These are phyloP conservation scores for Arremon aurantiirostris DNA, from an alignment of 2,797 vertebrate species.

Conservation along the genomic window DNA sequence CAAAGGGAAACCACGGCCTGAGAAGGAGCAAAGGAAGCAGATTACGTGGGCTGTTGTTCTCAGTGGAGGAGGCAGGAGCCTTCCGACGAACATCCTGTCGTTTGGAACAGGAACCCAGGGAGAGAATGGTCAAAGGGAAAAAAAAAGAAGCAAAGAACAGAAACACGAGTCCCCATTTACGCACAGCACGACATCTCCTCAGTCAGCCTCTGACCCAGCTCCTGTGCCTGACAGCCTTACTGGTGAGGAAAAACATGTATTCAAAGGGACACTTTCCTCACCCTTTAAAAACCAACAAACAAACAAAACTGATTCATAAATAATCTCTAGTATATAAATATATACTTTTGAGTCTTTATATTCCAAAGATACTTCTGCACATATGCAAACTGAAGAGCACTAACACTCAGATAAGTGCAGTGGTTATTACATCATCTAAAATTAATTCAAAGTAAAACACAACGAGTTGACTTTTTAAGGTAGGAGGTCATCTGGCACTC, in stretches of 20 bases:
- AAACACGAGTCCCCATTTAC: background rate
- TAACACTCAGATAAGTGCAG: background rate
- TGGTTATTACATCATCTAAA: background rate
- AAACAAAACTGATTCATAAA: background rate
- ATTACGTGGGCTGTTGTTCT: background rate
- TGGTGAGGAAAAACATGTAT: background rate
- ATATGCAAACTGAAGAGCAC: background rate
- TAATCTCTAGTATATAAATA: background rate
- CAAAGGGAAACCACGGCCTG: background rate
- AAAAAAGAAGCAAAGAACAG: background rate
- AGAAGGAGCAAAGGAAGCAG: background rate
- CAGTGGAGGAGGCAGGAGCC: background rate
- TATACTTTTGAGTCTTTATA: background rate
- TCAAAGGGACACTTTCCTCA: background rate
- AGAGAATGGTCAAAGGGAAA: background rate
- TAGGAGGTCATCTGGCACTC: background rate
- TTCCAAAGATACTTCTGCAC: background rate
- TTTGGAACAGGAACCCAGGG: constrained; percentile 19
- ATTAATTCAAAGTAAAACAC: background rate
- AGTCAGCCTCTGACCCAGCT: background rate
- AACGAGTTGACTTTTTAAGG: background rate
- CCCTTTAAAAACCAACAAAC: background rate
- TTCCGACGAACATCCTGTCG: constrained; percentile 21
- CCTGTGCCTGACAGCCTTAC: background rate
- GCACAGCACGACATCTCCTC: background rate